phyloP scores from a whole-genome alignment of 92 coral and sea anemone species.

The Parazoanthus swiftii region DNA sequence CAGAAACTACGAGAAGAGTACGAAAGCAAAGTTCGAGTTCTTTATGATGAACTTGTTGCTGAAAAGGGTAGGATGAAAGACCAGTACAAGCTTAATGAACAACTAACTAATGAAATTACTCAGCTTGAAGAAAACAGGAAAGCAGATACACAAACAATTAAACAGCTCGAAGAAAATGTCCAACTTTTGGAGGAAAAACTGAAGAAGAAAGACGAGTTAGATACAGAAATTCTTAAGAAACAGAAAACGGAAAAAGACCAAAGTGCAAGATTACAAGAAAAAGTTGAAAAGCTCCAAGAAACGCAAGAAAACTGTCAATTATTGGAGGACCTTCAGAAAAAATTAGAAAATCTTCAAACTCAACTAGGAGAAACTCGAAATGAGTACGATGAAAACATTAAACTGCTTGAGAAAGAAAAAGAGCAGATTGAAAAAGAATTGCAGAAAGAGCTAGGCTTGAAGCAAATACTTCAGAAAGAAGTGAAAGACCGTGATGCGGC shows the following conservation, averaged over 20 bases:
- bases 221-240: not conserved
- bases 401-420: slow-evolving; percentile 49
- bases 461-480: slow-evolving; percentile 63
- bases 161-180: slow-evolving; percentile 64
- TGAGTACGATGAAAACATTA: slow-evolving; percentile 42
- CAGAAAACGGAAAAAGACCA: slow-evolving; percentile 48
- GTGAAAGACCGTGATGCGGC: slow-evolving; percentile 78
- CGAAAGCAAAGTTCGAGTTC: slow-evolving; percentile 74
- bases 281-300: slow-evolving; percentile 39
- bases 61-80: slow-evolving; percentile 73
- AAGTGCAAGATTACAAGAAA: slow-evolving; percentile 18
- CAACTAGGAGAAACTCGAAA: slow-evolving; percentile 47
- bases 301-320: slow-evolving; percentile 43
- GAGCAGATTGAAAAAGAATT: slow-evolving; percentile 50
- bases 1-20: slow-evolving; percentile 85
- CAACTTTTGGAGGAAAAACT: slow-evolving; percentile 51
- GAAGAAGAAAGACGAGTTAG: slow-evolving; percentile 38
- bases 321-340: slow-evolving; percentile 35
- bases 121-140: slow-evolving; percentile 59
- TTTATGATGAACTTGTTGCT: slow-evolving; percentile 82
- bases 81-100: slow-evolving; percentile 61
- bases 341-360: slow-evolving; percentile 40
- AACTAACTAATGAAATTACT: slow-evolving; percentile 60
- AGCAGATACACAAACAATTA: slow-evolving; percentile 56
- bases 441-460: slow-evolving; percentile 49